A percentile compares a stretch with the other conserved stretches of the same genome.
These are phyloP conservation scores for Acronicta psi DNA, from an alignment of 2,888 invertebrate species.

Conservation along the genomic window DNA sequence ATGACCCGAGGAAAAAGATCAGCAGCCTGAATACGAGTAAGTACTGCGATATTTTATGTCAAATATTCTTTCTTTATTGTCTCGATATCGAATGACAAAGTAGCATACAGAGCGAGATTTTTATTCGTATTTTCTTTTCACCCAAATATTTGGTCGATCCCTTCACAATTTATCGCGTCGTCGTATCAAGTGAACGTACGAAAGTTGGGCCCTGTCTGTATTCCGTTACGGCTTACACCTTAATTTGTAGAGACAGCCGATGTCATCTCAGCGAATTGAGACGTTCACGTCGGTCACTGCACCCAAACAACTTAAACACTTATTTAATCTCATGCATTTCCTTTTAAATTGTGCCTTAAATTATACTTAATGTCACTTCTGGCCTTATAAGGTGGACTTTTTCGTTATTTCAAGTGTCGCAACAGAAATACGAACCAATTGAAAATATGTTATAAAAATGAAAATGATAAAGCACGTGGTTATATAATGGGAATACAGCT, in stretches of 20 bases:
- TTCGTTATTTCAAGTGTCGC: constrained; percentile 54
- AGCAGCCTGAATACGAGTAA: constrained; percentile 26
- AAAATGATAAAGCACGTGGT: constrained; percentile 20
- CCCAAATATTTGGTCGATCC: constrained; percentile 64
- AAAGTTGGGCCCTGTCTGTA: constrained; percentile 59
- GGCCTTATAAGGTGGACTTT: constrained; percentile 52
- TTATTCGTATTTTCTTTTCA: constrained; percentile 45
- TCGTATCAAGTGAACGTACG: constrained; percentile 62
- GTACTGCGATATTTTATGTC: constrained; percentile 13
- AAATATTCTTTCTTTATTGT: constrained; percentile 32
- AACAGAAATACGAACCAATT: constrained; percentile 49
- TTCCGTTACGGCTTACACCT: constrained; percentile 61
- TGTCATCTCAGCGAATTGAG: constrained; percentile 74
- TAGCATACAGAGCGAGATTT: constrained; percentile 31
- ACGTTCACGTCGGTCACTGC: constrained; percentile 63
- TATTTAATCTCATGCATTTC: constrained; percentile 71
- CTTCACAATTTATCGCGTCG: constrained; percentile 62
- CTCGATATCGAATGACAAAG: constrained; percentile 43
- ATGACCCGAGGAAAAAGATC: constrained; percentile 36
- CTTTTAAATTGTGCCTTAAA: constrained; percentile 69
- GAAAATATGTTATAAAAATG: constrained; percentile 35
- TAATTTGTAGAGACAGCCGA: constrained; percentile 70
- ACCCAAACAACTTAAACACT: constrained; percentile 67
- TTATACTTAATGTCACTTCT: constrained; percentile 54
- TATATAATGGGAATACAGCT: constrained; percentile 10